Conservation (phyloP, 2,797 vertebrate genomes). For the Enteromius viviparus region DNA sequence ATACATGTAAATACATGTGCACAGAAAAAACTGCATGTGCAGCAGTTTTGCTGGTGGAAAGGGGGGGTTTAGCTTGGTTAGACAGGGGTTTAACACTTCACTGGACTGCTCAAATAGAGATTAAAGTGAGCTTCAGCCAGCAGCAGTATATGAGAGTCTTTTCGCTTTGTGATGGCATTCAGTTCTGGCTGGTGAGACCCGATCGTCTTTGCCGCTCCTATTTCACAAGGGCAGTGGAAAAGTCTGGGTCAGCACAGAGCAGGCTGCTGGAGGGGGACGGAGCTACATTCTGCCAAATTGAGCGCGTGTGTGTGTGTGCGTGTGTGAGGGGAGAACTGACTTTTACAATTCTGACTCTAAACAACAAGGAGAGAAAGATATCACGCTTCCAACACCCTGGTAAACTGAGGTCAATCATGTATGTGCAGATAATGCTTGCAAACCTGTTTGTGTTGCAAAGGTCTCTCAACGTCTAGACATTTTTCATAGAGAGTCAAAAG, state of each 20-base stretch:
- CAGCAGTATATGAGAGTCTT: slow-evolving; percentile 19
- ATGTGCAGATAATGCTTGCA: slow-evolving; percentile 1
- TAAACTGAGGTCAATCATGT: slow-evolving; percentile 30
- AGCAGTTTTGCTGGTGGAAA: not conserved
- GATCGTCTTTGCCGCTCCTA: slow-evolving; percentile 72
- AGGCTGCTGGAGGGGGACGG: slow-evolving; percentile 24
- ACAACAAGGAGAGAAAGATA: slow-evolving; percentile 21
- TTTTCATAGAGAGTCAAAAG: slow-evolving; percentile 17
- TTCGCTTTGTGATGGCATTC: slow-evolving; percentile 60
- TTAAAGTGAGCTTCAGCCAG: slow-evolving; percentile 33
- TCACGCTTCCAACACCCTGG: not conserved
- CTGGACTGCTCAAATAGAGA: slow-evolving; percentile 11
- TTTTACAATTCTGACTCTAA: slow-evolving; percentile 27
- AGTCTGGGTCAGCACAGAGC: slow-evolving; percentile 77
- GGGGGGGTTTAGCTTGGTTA: not conserved
- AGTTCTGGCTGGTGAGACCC: slow-evolving; percentile 65
- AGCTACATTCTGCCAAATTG: slow-evolving; percentile 1
- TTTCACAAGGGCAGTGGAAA: slow-evolving; percentile 81
- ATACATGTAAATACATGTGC: slow-evolving; percentile 4
- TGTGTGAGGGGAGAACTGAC: not conserved
- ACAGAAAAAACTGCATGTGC: slow-evolving; percentile 14
- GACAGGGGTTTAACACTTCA: slow-evolving; percentile 20
- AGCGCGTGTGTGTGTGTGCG: slow-evolving; percentile 14
- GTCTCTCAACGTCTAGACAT: slow-evolving; percentile 28
- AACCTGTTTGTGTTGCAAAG: slow-evolving; percentile 37